Base-by-base conservation (phyloP, 2,888 invertebrate genomes). In the Diarsia mendica region DNA sequence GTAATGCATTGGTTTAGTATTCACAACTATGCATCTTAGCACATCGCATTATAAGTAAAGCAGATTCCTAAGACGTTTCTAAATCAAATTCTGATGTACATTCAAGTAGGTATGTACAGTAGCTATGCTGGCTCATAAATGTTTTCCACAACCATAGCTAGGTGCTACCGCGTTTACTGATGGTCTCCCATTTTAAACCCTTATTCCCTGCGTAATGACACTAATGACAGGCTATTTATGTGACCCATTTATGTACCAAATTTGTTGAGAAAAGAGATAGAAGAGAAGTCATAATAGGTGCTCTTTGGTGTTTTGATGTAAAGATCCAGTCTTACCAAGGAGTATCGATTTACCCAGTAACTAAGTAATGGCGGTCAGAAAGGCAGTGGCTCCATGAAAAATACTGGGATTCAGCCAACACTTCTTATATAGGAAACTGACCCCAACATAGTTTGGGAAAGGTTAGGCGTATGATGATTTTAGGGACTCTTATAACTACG, bases 1-100 rank as follows among this genome's bases (percentile, higher is more conserved):
- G 48, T 46, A 60, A 51, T 77, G 15, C n/a, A 76, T n/a, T 64
- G 3, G n/a, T 44, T 60, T 77, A 49, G 8, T 33, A 67, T 39
- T 67, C 44, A 78, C 23, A 53, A 28, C 10, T 5, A 53, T 51
- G 51, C 23, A 23, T 23, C 13, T 53, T 61, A 53, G 15, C 23
- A 63, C 39, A 76, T 69, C 39, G 28, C 9, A 61, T n/a, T 10
- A 72, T 20, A 48, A 6, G 23, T 48, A n/a, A 33, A n/a, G 44
- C 48, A 49, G 28, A 33, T 66, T 20, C 20, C 15, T 20, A 15
- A 44, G 63, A 44, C 11, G 44, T 63, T 71, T 28, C 1, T n/a
- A 33, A 53, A 33, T 48, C 15, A 1, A 8, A n/a, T 46, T 46
- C 44, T 33, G 18, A 72, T 48, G 4, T 53, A 10, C 44, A 13